Conservation (phyloP, 2,888 invertebrate species). For the Cephus rjabovi region DNA sequence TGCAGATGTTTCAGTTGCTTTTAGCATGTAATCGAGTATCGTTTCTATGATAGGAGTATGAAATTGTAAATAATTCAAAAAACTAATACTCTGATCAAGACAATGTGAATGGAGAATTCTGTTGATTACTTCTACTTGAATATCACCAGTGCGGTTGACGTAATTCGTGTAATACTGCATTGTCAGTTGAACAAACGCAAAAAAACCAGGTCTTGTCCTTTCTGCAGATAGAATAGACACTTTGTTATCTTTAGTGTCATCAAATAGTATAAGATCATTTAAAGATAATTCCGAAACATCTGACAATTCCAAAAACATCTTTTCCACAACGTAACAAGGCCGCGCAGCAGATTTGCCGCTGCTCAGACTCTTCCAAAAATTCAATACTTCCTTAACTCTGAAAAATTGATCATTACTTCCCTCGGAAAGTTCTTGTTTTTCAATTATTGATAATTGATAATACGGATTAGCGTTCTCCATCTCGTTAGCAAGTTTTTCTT, state of each 20-base stretch:
- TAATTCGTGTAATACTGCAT: slow-evolving; percentile 31
- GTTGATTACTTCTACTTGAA: slow-evolving; percentile 15
- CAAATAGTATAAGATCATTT: slow-evolving; percentile 7
- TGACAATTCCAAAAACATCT: slow-evolving; percentile 13
- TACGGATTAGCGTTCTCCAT: slow-evolving; percentile 4
- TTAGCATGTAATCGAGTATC: slow-evolving; percentile 21
- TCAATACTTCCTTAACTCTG: not conserved
- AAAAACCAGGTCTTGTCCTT: slow-evolving; percentile 45
- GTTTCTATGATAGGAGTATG: slow-evolving; percentile 24
- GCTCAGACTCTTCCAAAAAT: slow-evolving; percentile 10
- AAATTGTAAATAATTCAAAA: slow-evolving; percentile 29
- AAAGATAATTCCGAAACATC: not conserved
- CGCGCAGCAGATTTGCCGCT: not conserved
- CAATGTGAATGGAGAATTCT: slow-evolving; percentile 29
- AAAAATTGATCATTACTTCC: not conserved
- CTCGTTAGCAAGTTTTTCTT: slow-evolving; percentile 32
- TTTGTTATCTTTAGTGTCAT: slow-evolving; percentile 3
- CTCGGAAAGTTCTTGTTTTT: not conserved
- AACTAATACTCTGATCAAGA: slow-evolving; percentile 26
- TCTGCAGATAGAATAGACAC: slow-evolving; percentile 16
- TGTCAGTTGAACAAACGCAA: slow-evolving; percentile 42
- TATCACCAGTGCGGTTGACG: slow-evolving; percentile 21
- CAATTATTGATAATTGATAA: not conserved
- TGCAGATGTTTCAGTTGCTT: not conserved
- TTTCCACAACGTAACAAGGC: slow-evolving; percentile 14